Base-by-base conservation (phyloP, 2,113 vertebrate genomes). In the Siphamia tubifer region DNA sequence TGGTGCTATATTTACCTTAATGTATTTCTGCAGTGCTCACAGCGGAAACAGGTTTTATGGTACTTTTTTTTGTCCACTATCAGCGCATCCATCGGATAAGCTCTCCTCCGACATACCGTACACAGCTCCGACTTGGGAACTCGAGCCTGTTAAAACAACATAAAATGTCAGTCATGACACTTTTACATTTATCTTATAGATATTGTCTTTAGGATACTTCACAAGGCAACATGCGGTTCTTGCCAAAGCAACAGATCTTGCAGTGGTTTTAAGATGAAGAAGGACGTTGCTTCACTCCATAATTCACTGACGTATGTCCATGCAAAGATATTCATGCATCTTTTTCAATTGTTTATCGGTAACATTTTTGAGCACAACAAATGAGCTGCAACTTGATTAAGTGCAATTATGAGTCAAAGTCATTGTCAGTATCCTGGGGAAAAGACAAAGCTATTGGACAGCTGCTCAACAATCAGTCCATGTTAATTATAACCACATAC, bases 31-130 rank as follows among this genome's bases (percentile, higher is more conserved):
- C 98, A 99, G 47, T 98, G 94, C 74, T 95, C 91, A 79, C 98
- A 99, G 84, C 93, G 91, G 87, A 99, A 99, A 83, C 98, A 99
- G n/a, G 93, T 94, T 85, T 98, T 99, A 95, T 99, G 98, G 93
- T 96, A 99, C 85, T 91, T 95, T 84, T 96, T 95, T 91, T 92
- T 95, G 94, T 99, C 97, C 1, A 94, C 95, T 77, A 94, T 89
- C 11, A 99, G 90, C 58, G 94, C 89, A 86, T 99, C 96, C 98
- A 99, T 95, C 80, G 95, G 96, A 87, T 98, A 99, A 79, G 97
- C 96, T 77, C 90, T 95, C 92, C 92, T 96, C 90, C 91, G 93
- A 90, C 98, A 99, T 78, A 93, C 90, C 17, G 81, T 90, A 89
- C 97, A 99, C 0, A 70, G 92, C 92, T 98, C 96, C 13, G 94